phyloP scores from a whole-genome alignment of 2,113 vertebrate species.

The Nothobranchius furzeri region DNA sequence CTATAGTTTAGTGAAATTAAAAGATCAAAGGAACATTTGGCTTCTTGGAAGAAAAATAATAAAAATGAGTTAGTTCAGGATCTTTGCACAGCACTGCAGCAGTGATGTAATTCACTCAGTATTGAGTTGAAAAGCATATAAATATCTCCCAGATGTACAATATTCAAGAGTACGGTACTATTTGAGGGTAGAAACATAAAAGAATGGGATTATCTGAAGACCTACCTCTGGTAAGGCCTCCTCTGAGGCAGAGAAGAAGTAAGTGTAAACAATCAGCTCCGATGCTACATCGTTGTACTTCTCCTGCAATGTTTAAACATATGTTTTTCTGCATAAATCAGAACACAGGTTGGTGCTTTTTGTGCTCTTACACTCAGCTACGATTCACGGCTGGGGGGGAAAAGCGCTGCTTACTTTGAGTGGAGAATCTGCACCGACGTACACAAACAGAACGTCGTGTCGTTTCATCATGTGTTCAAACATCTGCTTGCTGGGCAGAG shows the following conservation, averaged over 20 bases:
- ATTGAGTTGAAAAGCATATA: too few species aligned
- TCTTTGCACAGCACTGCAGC: background rate
- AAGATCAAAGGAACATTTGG: background rate
- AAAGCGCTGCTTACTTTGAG: constrained; percentile 85
- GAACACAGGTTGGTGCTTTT: too few species aligned
- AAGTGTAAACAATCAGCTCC: constrained; percentile 95
- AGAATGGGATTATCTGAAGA: background rate
- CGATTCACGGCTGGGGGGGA: background rate
- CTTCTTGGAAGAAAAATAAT: background rate
- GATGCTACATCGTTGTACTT: constrained; percentile 94
- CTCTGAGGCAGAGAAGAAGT: constrained; percentile 96
- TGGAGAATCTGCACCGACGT: constrained; percentile 92
- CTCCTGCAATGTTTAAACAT: constrained; percentile 82
- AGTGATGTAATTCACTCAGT: background rate
- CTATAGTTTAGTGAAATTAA: background rate
- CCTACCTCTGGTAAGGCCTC: constrained; percentile 91
- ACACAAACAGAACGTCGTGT: constrained; percentile 91
- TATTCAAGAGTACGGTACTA: too few species aligned
- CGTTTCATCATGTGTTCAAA: constrained; percentile 92
- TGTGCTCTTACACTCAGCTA: too few species aligned
- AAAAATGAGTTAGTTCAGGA: background rate
- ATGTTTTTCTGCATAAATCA: too few species aligned
- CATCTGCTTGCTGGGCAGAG: constrained; percentile 94
- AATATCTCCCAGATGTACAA: too few species aligned
- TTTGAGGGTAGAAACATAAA: background rate